Evolutionary conservation across 1,140 invertebrate genomes (phyloP), one percentile per base, ranked within the genome.

Genomic region (Helicoverpa zea): DNA sequence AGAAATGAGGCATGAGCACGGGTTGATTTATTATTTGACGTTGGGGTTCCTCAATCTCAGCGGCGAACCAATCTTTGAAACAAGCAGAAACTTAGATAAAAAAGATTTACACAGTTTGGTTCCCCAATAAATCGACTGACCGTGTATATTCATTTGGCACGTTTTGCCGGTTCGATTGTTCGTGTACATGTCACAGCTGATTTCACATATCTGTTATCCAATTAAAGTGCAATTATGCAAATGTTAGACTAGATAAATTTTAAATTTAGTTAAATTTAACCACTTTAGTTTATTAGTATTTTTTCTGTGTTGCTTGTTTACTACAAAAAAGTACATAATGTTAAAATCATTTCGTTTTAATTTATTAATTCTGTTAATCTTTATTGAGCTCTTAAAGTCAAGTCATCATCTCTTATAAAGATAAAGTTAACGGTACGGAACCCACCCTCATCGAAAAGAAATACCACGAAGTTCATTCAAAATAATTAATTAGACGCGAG

Each of bases 1-100:
- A 77, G 61, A 77, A 64, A 76, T 52, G 74, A 75, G 74, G 23
- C 74, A 64, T 76, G 59, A 66, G 64, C 75, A 7, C 23, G 49
- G 23, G 47, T 51, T 54, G 75, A 77, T 52, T 76, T 76, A 77
- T 77, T 66, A 11, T 66, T 18, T 66, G 18, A 16, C 7, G 35
- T 35, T 73, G 16, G 52, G 70, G 47, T 73, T 58, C 52, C n/a
- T 54, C 13, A 35, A 35, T 35, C 35, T 35, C 7, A 35, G 35
- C 7, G 3, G 35, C 35, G 35, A 35, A 35, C 35, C 35, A 35
- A 35, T 35, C 35, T 35, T 35, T 0, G 3, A 35, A 35, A 3
- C n/a, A 35, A 35, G 35, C 35, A 35, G 35, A 35, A 35, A 35
- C 35, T 35, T 2, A 35, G 35, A 35, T 35, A 7, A 35, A 35